Evolutionary conservation across 2,113 vertebrate genomes (phyloP), one percentile per base, ranked within the genome.

Genomic region (Zosterops pallidus): DNA sequence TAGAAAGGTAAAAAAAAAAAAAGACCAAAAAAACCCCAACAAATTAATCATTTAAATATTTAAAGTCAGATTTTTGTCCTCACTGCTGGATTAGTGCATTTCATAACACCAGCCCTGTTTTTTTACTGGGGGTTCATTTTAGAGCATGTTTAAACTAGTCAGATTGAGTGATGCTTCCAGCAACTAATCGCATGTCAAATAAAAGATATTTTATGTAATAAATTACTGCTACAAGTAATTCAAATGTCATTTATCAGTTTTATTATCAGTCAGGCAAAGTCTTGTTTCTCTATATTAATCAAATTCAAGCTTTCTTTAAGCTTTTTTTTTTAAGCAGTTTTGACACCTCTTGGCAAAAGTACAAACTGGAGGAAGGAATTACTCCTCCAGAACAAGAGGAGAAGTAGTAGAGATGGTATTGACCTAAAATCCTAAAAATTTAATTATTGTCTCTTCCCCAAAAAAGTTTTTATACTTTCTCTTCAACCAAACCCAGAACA

Each of bases 171-270:
- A 98, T 98, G 98, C 97, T 98, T 98, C 98, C 92, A 98, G 97
- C 98, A 98, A 98, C 98, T 98, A 98, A 98, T 98, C 98, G 96
- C 97, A 97, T 98, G 98, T 98, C 98, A 98, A 98, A 98, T 98
- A 98, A 98, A 98, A 98, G 98, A 98, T 98, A 98, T 98, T 98
- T 98, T 98, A 98, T 98, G 98, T 98, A 98, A 98, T 98, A 98
- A 98, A 98, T 98, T 98, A 98, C 98, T 91, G 96, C 98, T 97
- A 98, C 98, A 98, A 98, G 98, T 98, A 98, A 98, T 98, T 98
- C 98, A 98, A 97, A 98, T 98, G 98, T 98, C 98, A 98, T 98
- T 98, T 98, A 98, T 98, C 98, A 98, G 98, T 98, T 98, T 98
- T 98, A 98, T 98, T 98, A 98, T 98, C 98, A 98, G 97, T 98